These are phyloP conservation scores for Apus apus DNA, from an alignment of 2,113 vertebrate species.

Conservation along the genomic window DNA sequence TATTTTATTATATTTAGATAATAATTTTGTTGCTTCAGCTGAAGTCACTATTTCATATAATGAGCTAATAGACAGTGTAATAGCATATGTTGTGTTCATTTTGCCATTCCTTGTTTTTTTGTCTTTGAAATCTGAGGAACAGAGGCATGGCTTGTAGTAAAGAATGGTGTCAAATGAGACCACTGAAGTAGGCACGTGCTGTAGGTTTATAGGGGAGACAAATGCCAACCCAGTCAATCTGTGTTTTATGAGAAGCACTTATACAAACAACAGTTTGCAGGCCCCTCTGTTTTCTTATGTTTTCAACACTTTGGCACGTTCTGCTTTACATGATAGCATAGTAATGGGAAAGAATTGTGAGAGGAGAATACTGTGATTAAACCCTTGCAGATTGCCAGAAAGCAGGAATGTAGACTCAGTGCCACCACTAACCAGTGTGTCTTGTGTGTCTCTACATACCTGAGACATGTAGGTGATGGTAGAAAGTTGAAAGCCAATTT, in stretches of 20 bases:
- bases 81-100: not conserved
- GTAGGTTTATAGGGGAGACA: not conserved
- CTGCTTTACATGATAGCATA: not conserved
- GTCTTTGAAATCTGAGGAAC: not conserved
- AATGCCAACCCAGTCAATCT: not conserved
- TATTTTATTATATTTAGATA: not conserved
- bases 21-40: not conserved
- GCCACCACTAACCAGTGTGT: not conserved
- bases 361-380: not conserved
- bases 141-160: not conserved
- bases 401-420: not conserved
- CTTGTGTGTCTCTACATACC: slow-evolving; percentile 60
- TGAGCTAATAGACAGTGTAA: not conserved
- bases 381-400: not conserved
- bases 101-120: not conserved
- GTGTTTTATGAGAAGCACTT: not conserved
- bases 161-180: not conserved
- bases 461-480: slow-evolving; percentile 79
- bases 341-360: not conserved
- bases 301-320: not conserved
- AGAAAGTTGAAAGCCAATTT: slow-evolving; percentile 81
- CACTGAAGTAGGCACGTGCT: not conserved
- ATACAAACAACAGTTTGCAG: not conserved
- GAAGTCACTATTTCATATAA: not conserved
- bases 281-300: not conserved